A percentile compares a stretch with the other conserved stretches of the same genome.
Conservation (phyloP, 53 echinoderm and acorn worm genomes). For the Arbacia lixula region DNA sequence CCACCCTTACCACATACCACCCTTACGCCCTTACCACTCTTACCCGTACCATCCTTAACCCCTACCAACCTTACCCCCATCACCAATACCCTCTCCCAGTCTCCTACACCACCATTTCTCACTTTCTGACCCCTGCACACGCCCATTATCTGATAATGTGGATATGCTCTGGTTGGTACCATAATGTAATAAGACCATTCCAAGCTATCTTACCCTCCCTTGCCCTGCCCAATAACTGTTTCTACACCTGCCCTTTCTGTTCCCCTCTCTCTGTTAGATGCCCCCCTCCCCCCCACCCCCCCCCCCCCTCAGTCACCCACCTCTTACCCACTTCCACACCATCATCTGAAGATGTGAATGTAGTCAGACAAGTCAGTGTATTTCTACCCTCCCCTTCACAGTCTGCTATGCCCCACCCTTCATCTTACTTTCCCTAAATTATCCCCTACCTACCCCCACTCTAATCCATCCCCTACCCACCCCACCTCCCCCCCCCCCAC, state of each 20-base stretch:
- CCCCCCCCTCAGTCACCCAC: background rate
- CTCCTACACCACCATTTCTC: too few relatives aligned
- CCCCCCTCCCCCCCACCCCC: too few relatives aligned
- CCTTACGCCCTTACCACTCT: background rate
- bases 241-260: too few relatives aligned
- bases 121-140: too few relatives aligned
- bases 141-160: too few relatives aligned
- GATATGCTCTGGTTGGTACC: too few relatives aligned
- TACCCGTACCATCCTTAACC: background rate
- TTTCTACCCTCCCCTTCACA: too few relatives aligned
- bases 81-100: background rate
- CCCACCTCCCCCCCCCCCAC: background rate
- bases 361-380: background rate
- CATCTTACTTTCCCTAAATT: background rate
- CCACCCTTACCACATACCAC: background rate
- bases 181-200: too few relatives aligned
- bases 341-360: slow-evolving; percentile 8
- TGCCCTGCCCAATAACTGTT: too few relatives aligned
- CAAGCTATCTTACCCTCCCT: too few relatives aligned
- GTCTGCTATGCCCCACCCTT: too few relatives aligned
- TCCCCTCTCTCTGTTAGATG: too few relatives aligned
- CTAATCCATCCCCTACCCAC: background rate
- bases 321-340: background rate
- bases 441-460: background rate
- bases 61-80: background rate